phyloP scores from a whole-genome alignment of 1,140 invertebrate genomes.

The Drosophila littoralis region DNA sequence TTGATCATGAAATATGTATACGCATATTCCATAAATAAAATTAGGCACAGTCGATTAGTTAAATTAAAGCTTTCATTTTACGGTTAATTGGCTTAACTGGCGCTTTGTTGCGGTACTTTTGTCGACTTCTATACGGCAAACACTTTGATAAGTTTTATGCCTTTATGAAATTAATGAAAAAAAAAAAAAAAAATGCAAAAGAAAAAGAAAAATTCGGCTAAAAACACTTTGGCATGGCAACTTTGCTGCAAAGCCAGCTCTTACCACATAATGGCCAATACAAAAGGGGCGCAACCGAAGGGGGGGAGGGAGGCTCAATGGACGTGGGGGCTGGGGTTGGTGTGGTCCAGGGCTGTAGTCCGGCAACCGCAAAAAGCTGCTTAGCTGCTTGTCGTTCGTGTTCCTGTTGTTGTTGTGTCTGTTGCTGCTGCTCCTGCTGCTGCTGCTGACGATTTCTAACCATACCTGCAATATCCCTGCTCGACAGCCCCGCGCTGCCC shows the following conservation, averaged over 20 bases:
- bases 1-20: no score
- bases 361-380: slow-evolving; percentile 40
- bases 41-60: not conserved
- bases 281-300: slow-evolving; percentile 11
- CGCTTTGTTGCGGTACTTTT: slow-evolving; percentile 10
- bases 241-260: slow-evolving; percentile 9
- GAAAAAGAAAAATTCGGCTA: slow-evolving; percentile 22
- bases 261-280: slow-evolving; percentile 51
- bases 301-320: not conserved
- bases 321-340: not conserved
- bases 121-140: slow-evolving; percentile 12
- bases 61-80: not conserved
- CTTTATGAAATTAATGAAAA: not conserved
- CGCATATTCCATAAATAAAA: no score
- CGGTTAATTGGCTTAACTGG: slow-evolving; percentile 29
- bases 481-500: not conserved
- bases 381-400: slow-evolving; percentile 40
- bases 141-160: slow-evolving; percentile 41
- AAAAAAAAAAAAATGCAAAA: not conserved
- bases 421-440: no score
- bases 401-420: slow-evolving; percentile 21
- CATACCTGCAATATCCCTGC: slow-evolving; percentile 7
- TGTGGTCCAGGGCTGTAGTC: not conserved
- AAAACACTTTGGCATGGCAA: slow-evolving; percentile 28
- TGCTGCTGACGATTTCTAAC: slow-evolving; percentile 33